Conservation (phyloP, 2,888 invertebrate species). For the Orthonevra nobilis region DNA sequence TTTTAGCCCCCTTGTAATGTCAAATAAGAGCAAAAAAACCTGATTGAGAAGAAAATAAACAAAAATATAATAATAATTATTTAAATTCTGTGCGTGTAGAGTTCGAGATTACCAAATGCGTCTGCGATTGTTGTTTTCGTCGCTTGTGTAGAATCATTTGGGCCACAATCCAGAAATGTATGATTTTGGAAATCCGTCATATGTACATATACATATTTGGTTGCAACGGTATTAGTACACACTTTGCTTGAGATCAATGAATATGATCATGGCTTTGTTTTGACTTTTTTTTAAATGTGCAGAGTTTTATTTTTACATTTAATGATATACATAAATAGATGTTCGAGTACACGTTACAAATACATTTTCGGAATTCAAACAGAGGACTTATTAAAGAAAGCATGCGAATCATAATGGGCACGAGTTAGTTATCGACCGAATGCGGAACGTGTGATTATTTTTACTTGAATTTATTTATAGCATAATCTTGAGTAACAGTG, state of each 20-base stretch:
- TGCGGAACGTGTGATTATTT: constrained; percentile 31
- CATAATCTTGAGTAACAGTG: constrained; percentile 23
- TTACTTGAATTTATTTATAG: constrained; percentile 28
- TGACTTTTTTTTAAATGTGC: too few species aligned
- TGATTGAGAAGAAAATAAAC: not conserved
- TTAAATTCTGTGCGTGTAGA: too few species aligned
- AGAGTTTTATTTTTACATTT: too few species aligned
- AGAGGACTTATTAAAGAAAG: too few species aligned
- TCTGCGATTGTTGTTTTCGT: constrained; percentile 31
- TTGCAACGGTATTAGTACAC: not conserved
- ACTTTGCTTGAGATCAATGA: constrained; percentile 15
- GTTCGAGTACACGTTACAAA: too few species aligned
- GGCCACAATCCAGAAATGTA: constrained; percentile 50
- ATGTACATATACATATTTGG: not conserved
- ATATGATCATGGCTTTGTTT: constrained; percentile 56
- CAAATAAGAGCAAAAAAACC: too few species aligned
- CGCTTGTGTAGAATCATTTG: constrained; percentile 50
- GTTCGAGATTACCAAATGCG: constrained; percentile 31
- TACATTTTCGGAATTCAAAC: too few species aligned
- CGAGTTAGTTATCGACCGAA: constrained; percentile 17
- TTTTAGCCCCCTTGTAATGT: too few species aligned
- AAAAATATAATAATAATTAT: not conserved
- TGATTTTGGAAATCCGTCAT: constrained; percentile 5
- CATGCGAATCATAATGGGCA: constrained; percentile 16
- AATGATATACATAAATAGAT: too few species aligned